Conservation (phyloP, 2,888 invertebrate species). For the Xylophagus ater region DNA sequence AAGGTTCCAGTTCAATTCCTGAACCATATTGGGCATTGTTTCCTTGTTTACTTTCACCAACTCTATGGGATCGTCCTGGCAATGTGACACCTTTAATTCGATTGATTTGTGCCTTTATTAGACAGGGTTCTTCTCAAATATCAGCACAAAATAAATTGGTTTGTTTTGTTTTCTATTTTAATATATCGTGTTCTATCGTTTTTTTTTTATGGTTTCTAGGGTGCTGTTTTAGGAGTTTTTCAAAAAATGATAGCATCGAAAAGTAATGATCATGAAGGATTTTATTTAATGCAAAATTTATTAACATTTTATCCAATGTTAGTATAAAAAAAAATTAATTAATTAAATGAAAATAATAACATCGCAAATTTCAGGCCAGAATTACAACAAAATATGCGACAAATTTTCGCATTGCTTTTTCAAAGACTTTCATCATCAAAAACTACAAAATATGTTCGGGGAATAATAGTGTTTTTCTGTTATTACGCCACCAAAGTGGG, state of each 20-base stretch:
- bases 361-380: conserved; percentile 46
- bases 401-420: conserved; percentile 85
- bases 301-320: conserved; percentile 72
- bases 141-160: conserved; percentile 60
- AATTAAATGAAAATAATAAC: conserved; percentile 1
- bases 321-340: conserved; percentile 32
- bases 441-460: conserved; percentile 88
- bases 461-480: conserved; percentile 82
- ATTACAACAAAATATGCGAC: conserved; percentile 67
- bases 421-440: conserved; percentile 85
- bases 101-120: conserved; percentile 79
- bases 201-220: conserved; percentile 40
- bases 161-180: conserved; percentile 32
- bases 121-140: conserved; percentile 58
- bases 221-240: conserved; percentile 82
- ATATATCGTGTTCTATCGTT: no score
- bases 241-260: conserved; percentile 94
- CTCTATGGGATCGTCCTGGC: conserved; percentile 86
- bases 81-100: conserved; percentile 90
- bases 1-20: conserved; percentile 46
- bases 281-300: conserved; percentile 77
- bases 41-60: conserved; percentile 79
- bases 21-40: conserved; percentile 82
- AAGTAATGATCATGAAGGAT: conserved; percentile 92
- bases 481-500: conserved; percentile 76